phyloP scores from a whole-genome alignment of 2,113 vertebrate genomes.

The Proteles cristata region DNA sequence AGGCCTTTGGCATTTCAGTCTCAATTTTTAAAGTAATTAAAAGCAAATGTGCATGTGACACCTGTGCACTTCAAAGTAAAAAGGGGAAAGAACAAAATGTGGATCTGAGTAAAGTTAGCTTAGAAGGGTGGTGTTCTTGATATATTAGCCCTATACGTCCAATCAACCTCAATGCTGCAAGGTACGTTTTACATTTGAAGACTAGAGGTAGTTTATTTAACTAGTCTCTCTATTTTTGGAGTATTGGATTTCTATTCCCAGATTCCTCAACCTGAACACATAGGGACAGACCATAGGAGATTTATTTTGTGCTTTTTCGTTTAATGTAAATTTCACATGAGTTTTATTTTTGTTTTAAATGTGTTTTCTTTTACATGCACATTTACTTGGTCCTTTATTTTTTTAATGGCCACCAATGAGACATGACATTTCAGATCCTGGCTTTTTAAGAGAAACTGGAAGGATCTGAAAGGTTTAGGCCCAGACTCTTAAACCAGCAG shows the following conservation, averaged over 20 bases:
- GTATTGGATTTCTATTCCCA: background rate
- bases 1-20: background rate
- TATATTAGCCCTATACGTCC: background rate
- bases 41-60: conserved; percentile 8
- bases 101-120: background rate
- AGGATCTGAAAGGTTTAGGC: background rate
- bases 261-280: background rate
- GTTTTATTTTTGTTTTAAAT: background rate
- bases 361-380: background rate
- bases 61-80: background rate
- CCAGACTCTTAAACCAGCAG: background rate
- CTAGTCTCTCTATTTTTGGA: background rate
- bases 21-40: conserved; percentile 26
- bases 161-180: background rate
- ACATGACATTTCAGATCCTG: background rate
- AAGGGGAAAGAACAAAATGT: background rate
- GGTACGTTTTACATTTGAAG: background rate
- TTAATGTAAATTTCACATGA: background rate
- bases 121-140: background rate
- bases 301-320: background rate
- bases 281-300: background rate
- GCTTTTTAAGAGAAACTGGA: background rate
- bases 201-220: background rate
- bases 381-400: background rate
- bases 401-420: background rate